phyloP scores from a whole-genome alignment of 1,140 invertebrate species.

The Zelostemma sp. region DNA sequence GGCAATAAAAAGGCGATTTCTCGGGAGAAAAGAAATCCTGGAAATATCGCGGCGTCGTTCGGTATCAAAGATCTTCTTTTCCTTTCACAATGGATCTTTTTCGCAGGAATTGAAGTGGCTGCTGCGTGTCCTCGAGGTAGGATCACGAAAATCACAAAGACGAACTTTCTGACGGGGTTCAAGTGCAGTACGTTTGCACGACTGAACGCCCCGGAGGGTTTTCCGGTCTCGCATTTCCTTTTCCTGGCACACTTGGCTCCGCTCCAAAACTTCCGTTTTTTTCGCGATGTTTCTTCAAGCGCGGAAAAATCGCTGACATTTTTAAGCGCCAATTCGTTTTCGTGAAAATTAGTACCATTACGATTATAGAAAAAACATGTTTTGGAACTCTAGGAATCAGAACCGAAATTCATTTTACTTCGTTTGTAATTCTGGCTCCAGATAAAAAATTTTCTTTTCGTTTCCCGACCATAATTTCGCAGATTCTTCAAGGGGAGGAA shows the following conservation, averaged over 20 bases:
- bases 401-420: neutral
- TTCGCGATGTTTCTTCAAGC: neutral
- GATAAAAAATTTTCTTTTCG: neutral
- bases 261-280: conserved; percentile 19
- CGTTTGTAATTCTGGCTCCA: neutral
- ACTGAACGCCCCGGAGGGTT: conserved; percentile 33
- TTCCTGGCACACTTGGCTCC: conserved; percentile 19
- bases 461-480: conserved; percentile 20
- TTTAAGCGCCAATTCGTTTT: neutral
- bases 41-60: too few species aligned
- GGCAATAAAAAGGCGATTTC: neutral
- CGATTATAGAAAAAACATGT: neutral
- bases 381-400: neutral
- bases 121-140: neutral
- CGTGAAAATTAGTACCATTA: too few species aligned
- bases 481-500: conserved; percentile 19
- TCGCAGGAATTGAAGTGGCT: neutral
- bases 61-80: too few species aligned
- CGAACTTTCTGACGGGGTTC: conserved; percentile 26
- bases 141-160: conserved; percentile 7
- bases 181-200: conserved; percentile 26
- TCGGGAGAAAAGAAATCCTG: too few species aligned
- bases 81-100: neutral
- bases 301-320: neutral
- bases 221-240: conserved; percentile 15